Evolutionary conservation across 2,113 vertebrate species (phyloP), one percentile per base, ranked within the genome.

Genomic region (Hipposideros armiger): DNA sequence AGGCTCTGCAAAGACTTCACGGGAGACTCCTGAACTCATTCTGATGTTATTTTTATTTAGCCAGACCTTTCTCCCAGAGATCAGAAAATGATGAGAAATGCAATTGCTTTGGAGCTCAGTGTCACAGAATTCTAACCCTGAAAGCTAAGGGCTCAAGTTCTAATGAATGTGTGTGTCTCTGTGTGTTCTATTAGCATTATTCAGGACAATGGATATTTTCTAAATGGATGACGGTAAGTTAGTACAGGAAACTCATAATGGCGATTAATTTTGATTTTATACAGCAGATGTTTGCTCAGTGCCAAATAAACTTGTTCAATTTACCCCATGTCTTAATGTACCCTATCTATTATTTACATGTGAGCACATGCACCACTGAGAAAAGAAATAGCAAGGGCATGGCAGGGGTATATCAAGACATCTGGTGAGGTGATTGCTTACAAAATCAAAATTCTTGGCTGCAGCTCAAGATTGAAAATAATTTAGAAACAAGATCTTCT

Each of bases 321-420:
- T 95, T 97, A 94, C 94, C 92, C 92, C 96, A 88, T 95, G 95
- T 97, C 94, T 96, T 97, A 97, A 97, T 96, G 96, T 97, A 97
- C 90, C 92, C 96, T 97, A 95, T 97, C 94, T 97, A 95, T 98
- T 97, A 98, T 97, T 97, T 97, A 97, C 96, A 97, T 90, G 96
- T 93, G 92, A 95, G 89, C 94, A 88, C 92, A 95, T 47, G 77
- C 67, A 95, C 96, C 84, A 85, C 94, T 70, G 96, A 97, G 97
- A 91, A 90, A 95, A 94, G 60, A 32, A 95, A 95, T 90, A 84
- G 90, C 95, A 90, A 95, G 97, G 94, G 76, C 96, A 97, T 97
- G 96, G 87, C 94, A 95, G 96, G 91, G 90, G 94, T 90, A 74
- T 30, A 96, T 45, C 87, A 94, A 93, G 96, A 98, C 96, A 98